Conservation (phyloP, 2,888 invertebrate genomes). For the Sericinus montela region DNA sequence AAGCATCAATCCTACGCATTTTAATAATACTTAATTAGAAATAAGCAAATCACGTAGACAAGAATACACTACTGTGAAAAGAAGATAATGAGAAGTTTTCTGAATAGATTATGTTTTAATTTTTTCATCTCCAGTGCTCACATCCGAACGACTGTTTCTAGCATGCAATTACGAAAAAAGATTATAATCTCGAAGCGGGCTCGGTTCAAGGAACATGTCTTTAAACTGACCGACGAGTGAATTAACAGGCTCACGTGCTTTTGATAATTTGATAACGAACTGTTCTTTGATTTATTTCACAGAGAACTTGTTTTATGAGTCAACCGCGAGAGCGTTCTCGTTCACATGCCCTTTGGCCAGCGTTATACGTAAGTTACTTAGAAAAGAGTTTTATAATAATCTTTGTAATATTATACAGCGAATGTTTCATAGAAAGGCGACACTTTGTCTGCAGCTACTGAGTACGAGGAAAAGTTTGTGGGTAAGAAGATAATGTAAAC, state of each 20-base stretch:
- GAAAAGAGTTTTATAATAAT: constrained; percentile 20
- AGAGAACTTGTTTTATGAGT: constrained; percentile 54
- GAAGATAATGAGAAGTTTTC: constrained; percentile 5
- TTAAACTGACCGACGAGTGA: constrained; percentile 69
- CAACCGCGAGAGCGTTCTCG: constrained; percentile 33
- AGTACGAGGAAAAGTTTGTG: constrained; percentile 16
- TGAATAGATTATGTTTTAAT: constrained; percentile 13
- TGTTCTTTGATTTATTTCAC: constrained; percentile 67
- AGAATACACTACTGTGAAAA: constrained; percentile 21
- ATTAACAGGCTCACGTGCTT: constrained; percentile 73
- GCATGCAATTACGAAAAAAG: constrained; percentile 60
- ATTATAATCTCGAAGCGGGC: constrained; percentile 54
- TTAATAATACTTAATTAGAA: neutral
- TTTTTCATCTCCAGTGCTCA: constrained; percentile 29
- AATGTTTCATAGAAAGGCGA: constrained; percentile 19
- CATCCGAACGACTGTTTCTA: constrained; percentile 55
- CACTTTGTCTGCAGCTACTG: constrained; percentile 14
- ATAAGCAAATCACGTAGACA: constrained; percentile 3
- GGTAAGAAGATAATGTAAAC: constrained; percentile 16
- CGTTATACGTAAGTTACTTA: constrained; percentile 23
- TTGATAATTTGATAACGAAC: constrained; percentile 77
- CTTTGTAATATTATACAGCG: constrained; percentile 17
- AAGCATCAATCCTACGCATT: too few relatives aligned
- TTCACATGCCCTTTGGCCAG: constrained; percentile 58
- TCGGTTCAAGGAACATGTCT: constrained; percentile 69